Conservation (phyloP, 1,140 invertebrate genomes). For the Pristionchus pacificus region DNA sequence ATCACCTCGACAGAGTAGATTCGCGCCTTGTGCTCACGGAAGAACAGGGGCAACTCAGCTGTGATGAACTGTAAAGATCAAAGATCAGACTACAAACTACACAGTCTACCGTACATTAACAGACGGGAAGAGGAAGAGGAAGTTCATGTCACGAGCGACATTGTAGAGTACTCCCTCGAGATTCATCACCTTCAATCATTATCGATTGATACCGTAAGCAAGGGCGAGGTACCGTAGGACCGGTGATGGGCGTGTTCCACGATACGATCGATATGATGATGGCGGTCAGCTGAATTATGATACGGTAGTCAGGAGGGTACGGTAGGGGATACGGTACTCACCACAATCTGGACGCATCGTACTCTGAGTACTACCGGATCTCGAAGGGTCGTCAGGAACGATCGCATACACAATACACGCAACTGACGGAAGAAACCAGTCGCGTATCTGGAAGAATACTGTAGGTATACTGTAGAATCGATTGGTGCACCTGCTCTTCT, state of each 20-base stretch:
- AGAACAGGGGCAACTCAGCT: slow-evolving; percentile 80
- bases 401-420: slow-evolving; percentile 78
- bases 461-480: too few relatives aligned
- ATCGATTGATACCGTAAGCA: slow-evolving; percentile 14
- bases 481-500: slow-evolving; percentile 10
- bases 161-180: slow-evolving; percentile 89
- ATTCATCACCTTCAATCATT: slow-evolving; percentile 76
- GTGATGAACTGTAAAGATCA: slow-evolving; percentile 75
- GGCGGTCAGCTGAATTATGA: slow-evolving; percentile 20
- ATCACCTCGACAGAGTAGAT: slow-evolving; percentile 85
- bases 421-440: slow-evolving; percentile 78
- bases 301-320: background rate
- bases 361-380: slow-evolving; percentile 83
- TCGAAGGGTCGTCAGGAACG: slow-evolving; percentile 78
- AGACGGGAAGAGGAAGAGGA: slow-evolving; percentile 53
- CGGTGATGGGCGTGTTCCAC: slow-evolving; percentile 67
- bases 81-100: background rate
- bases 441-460: slow-evolving; percentile 62
- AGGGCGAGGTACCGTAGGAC: slow-evolving; percentile 50
- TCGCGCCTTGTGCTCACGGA: slow-evolving; percentile 81
- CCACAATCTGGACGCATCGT: slow-evolving; percentile 71
- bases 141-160: slow-evolving; percentile 77
- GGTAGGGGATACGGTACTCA: slow-evolving; percentile 1
- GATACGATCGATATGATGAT: slow-evolving; percentile 31
- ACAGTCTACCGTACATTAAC: slow-evolving; percentile 31